Percentiles rank a stretch among this genome's conserved stretches.
Conservation (phyloP, 53 echinoderm and acorn worm genomes). For the Stichopus horrens region DNA sequence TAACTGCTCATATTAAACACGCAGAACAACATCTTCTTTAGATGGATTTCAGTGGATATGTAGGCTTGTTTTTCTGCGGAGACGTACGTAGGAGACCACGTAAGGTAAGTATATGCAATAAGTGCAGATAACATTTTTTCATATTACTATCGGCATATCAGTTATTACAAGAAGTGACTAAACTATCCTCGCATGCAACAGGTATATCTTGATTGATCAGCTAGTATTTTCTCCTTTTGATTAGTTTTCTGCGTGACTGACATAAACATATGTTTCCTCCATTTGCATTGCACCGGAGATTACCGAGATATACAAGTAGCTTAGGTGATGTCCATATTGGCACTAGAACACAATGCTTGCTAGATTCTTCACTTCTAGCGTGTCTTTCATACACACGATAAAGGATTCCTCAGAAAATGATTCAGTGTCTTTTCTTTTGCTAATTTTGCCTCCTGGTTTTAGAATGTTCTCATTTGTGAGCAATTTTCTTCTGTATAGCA, state of each 20-base stretch:
- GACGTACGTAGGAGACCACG: not conserved
- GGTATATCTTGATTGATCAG: slow-evolving; percentile 21
- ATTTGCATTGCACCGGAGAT: not conserved
- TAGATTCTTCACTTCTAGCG: too few species aligned
- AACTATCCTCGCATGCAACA: slow-evolving; percentile 6
- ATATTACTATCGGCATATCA: not conserved
- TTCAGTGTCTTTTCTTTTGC: too few species aligned
- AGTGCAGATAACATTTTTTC: not conserved
- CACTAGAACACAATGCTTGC: too few species aligned
- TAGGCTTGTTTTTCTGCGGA: slow-evolving; percentile 27
- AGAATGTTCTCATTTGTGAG: too few species aligned
- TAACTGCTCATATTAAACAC: slow-evolving; percentile 40
- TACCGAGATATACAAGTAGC: not conserved
- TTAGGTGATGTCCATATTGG: not conserved
- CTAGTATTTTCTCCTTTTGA: slow-evolving; percentile 1
- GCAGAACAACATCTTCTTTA: slow-evolving; percentile 19
- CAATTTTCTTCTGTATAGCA: too few species aligned
- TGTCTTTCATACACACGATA: too few species aligned
- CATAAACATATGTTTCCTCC: slow-evolving; percentile 26
- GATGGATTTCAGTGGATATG: slow-evolving; percentile 42
- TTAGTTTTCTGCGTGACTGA: not conserved
- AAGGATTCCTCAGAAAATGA: too few species aligned
- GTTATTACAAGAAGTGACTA: not conserved
- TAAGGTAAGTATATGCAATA: slow-evolving; percentile 1
- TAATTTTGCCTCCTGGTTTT: too few species aligned